Evolutionary conservation across 2,888 invertebrate genomes (phyloP).

Genomic region (Eupithecia abbreviata): DNA sequence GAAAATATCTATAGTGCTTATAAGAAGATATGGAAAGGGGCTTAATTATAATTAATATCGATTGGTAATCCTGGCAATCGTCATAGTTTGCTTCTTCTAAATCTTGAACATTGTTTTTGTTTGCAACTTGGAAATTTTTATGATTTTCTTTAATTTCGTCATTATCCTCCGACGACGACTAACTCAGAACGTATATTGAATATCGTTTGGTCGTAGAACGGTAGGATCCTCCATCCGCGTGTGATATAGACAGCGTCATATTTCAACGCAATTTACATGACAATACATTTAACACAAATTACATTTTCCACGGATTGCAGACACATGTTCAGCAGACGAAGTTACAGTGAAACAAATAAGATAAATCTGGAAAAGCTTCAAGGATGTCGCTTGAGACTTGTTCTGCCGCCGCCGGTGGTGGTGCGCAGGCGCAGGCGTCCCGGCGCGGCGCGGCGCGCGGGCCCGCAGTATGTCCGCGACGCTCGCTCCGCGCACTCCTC

Average conservation of each 20-base stretch:
- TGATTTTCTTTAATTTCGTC: too few relatives aligned
- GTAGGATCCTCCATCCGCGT: too few relatives aligned
- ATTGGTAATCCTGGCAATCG: too few relatives aligned
- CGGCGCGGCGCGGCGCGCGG: slow-evolving; percentile 33
- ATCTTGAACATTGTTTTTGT: too few relatives aligned
- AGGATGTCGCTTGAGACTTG: slow-evolving; percentile 2
- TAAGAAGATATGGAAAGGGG: too few relatives aligned
- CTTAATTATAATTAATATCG: too few relatives aligned
- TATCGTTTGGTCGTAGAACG: too few relatives aligned
- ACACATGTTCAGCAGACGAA: not conserved
- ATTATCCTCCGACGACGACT: too few relatives aligned
- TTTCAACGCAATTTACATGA: not conserved
- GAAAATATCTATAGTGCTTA: too few relatives aligned
- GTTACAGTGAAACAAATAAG: not conserved
- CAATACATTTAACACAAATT: slow-evolving; percentile 1
- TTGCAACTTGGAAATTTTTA: too few relatives aligned
- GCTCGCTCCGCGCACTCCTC: slow-evolving; percentile 47
- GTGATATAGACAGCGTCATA: not conserved
- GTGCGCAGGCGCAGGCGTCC: slow-evolving; percentile 57
- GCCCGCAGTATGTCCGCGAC: slow-evolving; percentile 59
- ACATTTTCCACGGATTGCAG: not conserved
- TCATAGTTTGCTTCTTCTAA: too few relatives aligned
- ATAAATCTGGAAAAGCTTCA: not conserved
- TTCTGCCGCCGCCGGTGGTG: slow-evolving; percentile 51
- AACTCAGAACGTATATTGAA: too few relatives aligned